Evolutionary conservation across 2,797 vertebrate genomes (phyloP).

Genomic region (Chrysocyon brachyurus): DNA sequence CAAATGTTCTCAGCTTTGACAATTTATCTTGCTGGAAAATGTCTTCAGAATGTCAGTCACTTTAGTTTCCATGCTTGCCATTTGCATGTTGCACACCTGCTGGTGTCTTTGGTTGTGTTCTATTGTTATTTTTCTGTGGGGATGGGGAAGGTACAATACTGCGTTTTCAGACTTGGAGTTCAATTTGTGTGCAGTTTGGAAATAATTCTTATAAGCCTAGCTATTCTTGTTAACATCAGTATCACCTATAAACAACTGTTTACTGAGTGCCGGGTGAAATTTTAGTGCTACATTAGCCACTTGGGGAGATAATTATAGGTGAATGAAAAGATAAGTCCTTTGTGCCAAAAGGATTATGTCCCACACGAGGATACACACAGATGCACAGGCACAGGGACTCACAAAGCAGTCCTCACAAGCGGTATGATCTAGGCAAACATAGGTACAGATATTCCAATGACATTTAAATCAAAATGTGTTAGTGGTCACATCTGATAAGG

Average conservation of each 20-base stretch:
- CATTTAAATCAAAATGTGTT: constrained; percentile 16
- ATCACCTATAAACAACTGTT: constrained; percentile 11
- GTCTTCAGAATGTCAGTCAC: constrained; percentile 86
- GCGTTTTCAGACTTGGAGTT: constrained; percentile 63
- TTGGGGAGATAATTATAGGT: constrained; percentile 39
- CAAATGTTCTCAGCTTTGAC: constrained; percentile 86
- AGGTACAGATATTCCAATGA: not conserved
- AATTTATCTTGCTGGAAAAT: constrained; percentile 86
- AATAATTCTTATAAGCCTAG: constrained; percentile 48
- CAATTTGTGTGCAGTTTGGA: constrained; percentile 37
- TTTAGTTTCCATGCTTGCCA: constrained; percentile 74
- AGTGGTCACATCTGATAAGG: not conserved
- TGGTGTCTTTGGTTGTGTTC: constrained; percentile 71
- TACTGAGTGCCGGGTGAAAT: not conserved
- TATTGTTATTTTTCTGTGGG: constrained; percentile 81
- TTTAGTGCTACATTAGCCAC: not conserved
- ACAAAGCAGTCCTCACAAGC: not conserved
- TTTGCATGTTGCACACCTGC: constrained; percentile 84
- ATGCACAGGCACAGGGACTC: not conserved
- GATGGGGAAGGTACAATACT: constrained; percentile 39
- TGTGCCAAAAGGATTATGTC: not conserved
- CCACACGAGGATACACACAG: not conserved
- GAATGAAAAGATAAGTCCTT: constrained; percentile 9
- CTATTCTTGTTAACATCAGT: constrained; percentile 32
- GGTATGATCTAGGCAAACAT: not conserved